Base-by-base conservation (phyloP, 2,113 vertebrate genomes). In the Oncorhynchus tshawytscha region DNA sequence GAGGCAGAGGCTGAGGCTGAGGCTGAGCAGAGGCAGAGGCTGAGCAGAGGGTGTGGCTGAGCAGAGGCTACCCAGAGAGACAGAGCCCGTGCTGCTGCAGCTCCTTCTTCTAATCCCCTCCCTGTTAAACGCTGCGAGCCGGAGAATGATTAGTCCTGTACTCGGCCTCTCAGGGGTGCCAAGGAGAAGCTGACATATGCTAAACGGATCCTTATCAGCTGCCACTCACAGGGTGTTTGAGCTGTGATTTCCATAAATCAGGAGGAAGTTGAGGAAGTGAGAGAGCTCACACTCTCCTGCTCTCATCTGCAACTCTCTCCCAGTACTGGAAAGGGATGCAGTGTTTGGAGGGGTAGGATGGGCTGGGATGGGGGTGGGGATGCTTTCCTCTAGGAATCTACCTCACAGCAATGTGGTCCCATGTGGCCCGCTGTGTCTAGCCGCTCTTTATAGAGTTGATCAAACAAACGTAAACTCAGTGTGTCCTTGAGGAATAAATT, bases 121-220 rank as follows among this genome's bases (percentile, higher is more conserved):
- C 68, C 39, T 48, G 31, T 70, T 49, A 70, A 49, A 70, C 45
- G n/a, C 13, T 27, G 9, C 6, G 22, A 70, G 68, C 67, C 16
- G 68, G 68, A 70, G 45, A 70, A 70, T 48, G 34, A 70, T 70
- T 48, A 70, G 68, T 24, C 34, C 39, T 70, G 68, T 13, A 49
- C 39, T 24, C 68, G 1, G 25, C n/a, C 68, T 70, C 68, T 70
- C 68, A 16, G 39, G 22, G 68, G 39, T 70, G 68, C 18, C 68
- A 24, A 49, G 68, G n/a, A 70, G 45, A 70, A 70, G 68, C 68
- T 70, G 68, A 70, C 68, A 70, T 70, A 70, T 70, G 68, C 68
- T 48, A 24, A 70, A 48, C 11, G 34, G 4, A 24, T 34, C 22
- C 68, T 70, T 70, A 70, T 70, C 68, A 48, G 68, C 67, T 22